phyloP scores from a whole-genome alignment of 2,888 invertebrate genomes.

The Caenorhabditis becei region DNA sequence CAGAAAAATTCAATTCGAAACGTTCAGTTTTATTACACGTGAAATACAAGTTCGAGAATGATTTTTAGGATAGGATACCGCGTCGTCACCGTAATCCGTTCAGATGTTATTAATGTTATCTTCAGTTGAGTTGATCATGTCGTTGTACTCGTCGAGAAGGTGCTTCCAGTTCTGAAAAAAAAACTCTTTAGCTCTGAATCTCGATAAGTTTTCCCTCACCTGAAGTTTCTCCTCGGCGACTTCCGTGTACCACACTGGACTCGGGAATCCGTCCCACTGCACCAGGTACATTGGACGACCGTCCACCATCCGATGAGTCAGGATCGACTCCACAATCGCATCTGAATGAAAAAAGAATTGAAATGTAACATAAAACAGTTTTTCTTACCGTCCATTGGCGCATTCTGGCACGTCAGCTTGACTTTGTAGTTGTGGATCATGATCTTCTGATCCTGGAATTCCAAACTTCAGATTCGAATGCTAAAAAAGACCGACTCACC shows the following conservation, averaged over 20 bases:
- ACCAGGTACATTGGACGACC: neutral
- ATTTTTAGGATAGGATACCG: no score
- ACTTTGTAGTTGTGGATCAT: neutral
- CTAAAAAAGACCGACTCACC: neutral
- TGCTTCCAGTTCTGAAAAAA: neutral
- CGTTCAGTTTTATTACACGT: no score
- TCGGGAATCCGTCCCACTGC: slow-evolving; percentile 1
- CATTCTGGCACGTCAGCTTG: neutral
- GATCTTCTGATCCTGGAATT: neutral
- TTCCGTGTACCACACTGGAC: neutral
- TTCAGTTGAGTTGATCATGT: neutral
- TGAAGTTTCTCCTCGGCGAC: neutral
- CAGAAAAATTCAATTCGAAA: no score
- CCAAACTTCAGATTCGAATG: neutral
- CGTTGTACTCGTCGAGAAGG: neutral
- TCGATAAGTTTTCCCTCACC: neutral
- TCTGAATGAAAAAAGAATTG: neutral
- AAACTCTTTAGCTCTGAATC: neutral
- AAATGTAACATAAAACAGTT: neutral
- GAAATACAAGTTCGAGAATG: no score
- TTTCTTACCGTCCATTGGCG: neutral
- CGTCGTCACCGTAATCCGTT: no score
- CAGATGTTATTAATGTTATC: no score
- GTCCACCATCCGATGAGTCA: neutral
- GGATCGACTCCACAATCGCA: neutral